Evolutionary conservation across 2,113 vertebrate species (phyloP).

Genomic region (Heterotilapia buettikoferi): DNA sequence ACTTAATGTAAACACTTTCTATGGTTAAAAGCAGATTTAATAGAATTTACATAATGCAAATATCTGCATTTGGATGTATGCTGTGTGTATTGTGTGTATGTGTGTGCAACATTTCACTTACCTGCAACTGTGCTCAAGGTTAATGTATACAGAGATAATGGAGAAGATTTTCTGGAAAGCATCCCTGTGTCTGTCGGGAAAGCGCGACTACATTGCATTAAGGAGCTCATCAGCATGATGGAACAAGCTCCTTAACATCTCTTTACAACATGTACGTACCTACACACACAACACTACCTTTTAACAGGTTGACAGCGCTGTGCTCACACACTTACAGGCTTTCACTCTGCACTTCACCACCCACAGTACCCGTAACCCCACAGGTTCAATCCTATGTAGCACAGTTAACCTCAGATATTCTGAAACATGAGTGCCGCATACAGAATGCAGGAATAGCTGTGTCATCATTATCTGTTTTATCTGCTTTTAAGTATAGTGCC

Average conservation of each 20-base stretch:
- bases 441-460: not conserved
- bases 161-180: conserved; percentile 57
- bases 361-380: conserved; percentile 3
- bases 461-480: not conserved
- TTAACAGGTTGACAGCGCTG: conserved; percentile 31
- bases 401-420: conserved; percentile 17
- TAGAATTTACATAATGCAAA: not conserved
- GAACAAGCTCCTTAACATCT: conserved; percentile 59
- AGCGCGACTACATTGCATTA: conserved; percentile 55
- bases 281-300: not conserved
- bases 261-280: conserved; percentile 28
- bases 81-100: not conserved
- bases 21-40: not conserved
- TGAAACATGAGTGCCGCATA: not conserved
- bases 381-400: not conserved
- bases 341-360: conserved; percentile 3
- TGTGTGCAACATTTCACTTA: not conserved
- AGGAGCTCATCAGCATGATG: conserved; percentile 59
- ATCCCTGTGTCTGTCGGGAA: conserved; percentile 35
- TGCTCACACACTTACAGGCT: not conserved
- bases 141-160: conserved; percentile 68
- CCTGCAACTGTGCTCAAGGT: conserved; percentile 48
- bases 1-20: not conserved
- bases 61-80: not conserved
- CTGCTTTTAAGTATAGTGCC: not conserved